Base-by-base conservation (phyloP, 2,888 invertebrate genomes). In the Drosophila mercatorum region DNA sequence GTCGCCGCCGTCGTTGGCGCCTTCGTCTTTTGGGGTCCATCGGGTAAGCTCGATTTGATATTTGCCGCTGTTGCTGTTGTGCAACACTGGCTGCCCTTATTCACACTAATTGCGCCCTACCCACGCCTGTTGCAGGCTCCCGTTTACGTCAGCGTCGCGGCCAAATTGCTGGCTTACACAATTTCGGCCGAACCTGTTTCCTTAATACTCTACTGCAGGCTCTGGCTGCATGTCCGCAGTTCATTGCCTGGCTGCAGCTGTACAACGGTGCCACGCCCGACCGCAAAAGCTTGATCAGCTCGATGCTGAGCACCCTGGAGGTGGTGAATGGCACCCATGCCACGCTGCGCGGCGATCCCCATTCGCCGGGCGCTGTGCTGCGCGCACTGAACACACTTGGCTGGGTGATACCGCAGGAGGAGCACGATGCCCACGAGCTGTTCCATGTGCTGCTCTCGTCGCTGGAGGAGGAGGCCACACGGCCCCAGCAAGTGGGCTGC, bases 361-460 rank as follows among this genome's bases (percentile, higher is more conserved):
- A 94, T 80, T 94, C 95, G 1, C 95, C 96, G 0, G 94, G 94
- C 6, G 94, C 94, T 1, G 95, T 97, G 12, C 94, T 97, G 75
- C 95, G 96, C 72, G 96, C 97, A 0, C 93, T 98, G 7, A 92
- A 90, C 53, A 94, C 96, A 28, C 94, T 96, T 0, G 96, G 97
- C 17, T 98, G 98, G 98, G 96, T 96, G 53, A 97, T 98, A 80
- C 96, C 97, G 0, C 97, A 97, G 78, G 97, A 97, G 78, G 97
- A 98, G 93, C 96, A 98, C 93, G 99, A 99, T 93, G 97, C 98
- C 0, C 98, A 98, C 91, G 98, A 99, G 93, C 93, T 99, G 59
- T 95, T 98, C 83, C 97, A 98, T 92, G 96, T 98, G 10, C 93
- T 99, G 82, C 94, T 98, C 10, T 95, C 97, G n/a, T 97, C 98